These are phyloP conservation scores for Pygmarrhopalites habei DNA, from an alignment of 1,140 invertebrate species.

Conservation along the genomic window DNA sequence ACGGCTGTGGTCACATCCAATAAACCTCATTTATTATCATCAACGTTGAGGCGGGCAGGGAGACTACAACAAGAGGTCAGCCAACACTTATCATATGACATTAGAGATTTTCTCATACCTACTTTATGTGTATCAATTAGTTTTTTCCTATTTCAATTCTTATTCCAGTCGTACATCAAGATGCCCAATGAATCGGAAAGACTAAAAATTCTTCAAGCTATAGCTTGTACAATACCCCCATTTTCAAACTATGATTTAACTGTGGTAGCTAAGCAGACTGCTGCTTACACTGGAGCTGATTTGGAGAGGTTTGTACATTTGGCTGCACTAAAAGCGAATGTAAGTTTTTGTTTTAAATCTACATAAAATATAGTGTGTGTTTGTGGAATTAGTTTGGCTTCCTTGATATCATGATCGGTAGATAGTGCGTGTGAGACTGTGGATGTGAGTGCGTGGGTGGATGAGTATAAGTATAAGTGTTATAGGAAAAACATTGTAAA, in stretches of 20 bases:
- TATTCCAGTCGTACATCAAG: conserved; percentile 40
- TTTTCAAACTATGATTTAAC: conserved; percentile 29
- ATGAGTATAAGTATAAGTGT: no score
- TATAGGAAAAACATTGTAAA: no score
- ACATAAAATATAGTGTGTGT: no score
- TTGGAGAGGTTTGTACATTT: conserved; percentile 45
- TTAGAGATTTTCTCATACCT: not conserved
- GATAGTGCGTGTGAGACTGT: no score
- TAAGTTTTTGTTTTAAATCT: not conserved
- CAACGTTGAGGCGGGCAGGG: conserved; percentile 11
- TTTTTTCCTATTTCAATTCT: conserved; percentile 1
- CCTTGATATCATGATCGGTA: no score
- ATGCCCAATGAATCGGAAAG: conserved; percentile 34
- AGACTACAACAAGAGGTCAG: conserved; percentile 16
- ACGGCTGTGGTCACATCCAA: conserved; percentile 9
- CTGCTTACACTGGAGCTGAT: conserved; percentile 51
- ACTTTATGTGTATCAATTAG: not conserved
- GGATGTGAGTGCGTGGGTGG: no score
- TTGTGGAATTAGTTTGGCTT: no score
- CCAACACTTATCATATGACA: no score
- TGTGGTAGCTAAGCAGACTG: conserved; percentile 44
- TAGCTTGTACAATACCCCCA: conserved; percentile 17
- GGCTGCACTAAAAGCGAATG: conserved; percentile 38
- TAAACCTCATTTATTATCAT: conserved; percentile 13
- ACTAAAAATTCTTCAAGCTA: conserved; percentile 33